phyloP scores from a whole-genome alignment of 2,888 invertebrate genomes.

The Pyrochroa serraticornis region DNA sequence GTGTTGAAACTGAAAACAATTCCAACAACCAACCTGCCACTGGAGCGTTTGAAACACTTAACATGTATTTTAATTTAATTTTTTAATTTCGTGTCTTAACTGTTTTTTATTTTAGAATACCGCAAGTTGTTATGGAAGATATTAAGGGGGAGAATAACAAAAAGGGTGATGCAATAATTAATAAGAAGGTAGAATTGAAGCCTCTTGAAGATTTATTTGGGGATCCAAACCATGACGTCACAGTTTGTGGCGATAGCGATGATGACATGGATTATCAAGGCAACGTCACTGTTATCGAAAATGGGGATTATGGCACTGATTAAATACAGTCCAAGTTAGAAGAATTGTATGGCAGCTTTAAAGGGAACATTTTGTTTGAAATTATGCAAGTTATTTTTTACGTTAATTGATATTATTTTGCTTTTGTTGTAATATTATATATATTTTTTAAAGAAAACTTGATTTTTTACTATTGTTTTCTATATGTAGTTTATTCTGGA shows the following conservation, averaged over 20 bases:
- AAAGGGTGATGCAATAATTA: conserved; percentile 51
- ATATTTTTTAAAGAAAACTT: too few species aligned
- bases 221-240: conserved; percentile 45
- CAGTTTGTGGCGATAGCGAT: conserved; percentile 41
- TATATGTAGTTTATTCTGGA: too few species aligned
- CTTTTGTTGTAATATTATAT: too few species aligned
- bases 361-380: too few species aligned
- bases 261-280: conserved; percentile 40
- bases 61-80: conserved; percentile 43
- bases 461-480: too few species aligned
- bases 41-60: conserved; percentile 48
- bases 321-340: conserved; percentile 4
- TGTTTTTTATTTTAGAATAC: conserved; percentile 44
- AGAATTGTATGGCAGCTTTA: too few species aligned
- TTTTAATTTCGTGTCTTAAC: conserved; percentile 16
- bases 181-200: conserved; percentile 44
- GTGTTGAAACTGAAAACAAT: conserved; percentile 58
- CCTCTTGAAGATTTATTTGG: conserved; percentile 51
- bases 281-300: conserved; percentile 38
- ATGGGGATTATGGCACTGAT: conserved; percentile 27
- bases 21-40: conserved; percentile 30
- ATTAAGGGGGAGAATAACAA: conserved; percentile 46
- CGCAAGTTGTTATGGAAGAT: conserved; percentile 43
- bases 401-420: too few species aligned
- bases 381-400: too few species aligned